A percentile compares a stretch with the other conserved stretches of the same genome.
phyloP scores from a whole-genome alignment of 2,113 vertebrate genomes.

The Actenoides lindsayi region DNA sequence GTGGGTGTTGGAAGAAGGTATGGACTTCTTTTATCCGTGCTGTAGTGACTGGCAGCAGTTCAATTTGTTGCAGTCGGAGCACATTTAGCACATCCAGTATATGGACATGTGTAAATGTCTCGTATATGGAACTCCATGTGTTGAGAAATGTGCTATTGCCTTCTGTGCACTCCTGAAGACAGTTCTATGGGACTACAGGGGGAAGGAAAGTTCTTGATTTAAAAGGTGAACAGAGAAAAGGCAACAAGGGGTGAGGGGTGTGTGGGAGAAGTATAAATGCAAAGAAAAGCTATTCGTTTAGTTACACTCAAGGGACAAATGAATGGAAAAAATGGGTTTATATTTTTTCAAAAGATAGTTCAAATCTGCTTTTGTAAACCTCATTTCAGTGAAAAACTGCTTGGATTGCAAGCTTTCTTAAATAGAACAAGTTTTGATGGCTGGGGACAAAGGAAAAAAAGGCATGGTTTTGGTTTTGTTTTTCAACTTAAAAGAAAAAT shows the following conservation, averaged over 20 bases:
- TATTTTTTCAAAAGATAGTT: neutral
- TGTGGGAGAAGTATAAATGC: neutral
- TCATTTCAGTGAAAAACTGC: neutral
- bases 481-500: neutral
- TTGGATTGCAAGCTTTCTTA: neutral
- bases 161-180: neutral
- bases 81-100: neutral
- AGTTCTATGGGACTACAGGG: neutral
- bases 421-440: neutral
- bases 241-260: neutral
- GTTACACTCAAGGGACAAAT: neutral
- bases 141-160: neutral
- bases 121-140: neutral
- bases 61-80: neutral
- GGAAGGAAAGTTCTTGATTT: neutral
- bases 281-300: neutral
- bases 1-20: neutral
- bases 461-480: neutral
- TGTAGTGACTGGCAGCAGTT: neutral
- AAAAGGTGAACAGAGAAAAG: neutral
- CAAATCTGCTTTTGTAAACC: neutral
- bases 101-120: neutral
- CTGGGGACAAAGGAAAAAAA: neutral
- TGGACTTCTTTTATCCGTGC: neutral
- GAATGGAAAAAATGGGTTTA: neutral